Evolutionary conservation across 1,140 invertebrate species (phyloP), one percentile per base, ranked within the genome.

Genomic region (Leguminivora glycinivorella): DNA sequence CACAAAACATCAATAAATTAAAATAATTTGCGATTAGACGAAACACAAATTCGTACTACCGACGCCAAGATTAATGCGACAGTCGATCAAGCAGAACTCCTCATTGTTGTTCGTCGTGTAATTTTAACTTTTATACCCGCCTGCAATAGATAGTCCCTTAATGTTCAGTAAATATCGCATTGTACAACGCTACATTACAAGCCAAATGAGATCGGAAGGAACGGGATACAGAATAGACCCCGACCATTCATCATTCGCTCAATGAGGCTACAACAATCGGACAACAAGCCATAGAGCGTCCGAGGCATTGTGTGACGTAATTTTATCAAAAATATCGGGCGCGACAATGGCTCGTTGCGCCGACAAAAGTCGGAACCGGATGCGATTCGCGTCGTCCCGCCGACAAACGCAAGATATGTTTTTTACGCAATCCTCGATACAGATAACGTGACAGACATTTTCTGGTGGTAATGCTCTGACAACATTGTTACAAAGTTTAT

Each of bases 341-440:
- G 66, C 75, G 72, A 89, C 84, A 90, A 91, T 89, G 40, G 86
- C 67, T 78, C 63, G 63, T 73, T 71, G 56, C 72, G 77, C 83
- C 83, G 83, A 88, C 86, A 89, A 89, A 89, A 91, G 88, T 91
- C 88, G 89, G 87, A 88, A 89, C 81, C 89, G 89, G 89, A 91
- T 91, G 85, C 85, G 72, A 91, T 91, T 90, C 89, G 89, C 84
- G 81, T 79, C 88, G 88, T 82, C 72, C 79, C 76, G 80, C 78
- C 85, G 82, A 84, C 84, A 85, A 83, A 83, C 79, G 80, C 68
- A 76, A 75, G 72, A 71, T 74, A 71, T 34, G 83, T 88, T 90
- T 82, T 89, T 88, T 89, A 89, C 83, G 85, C 85, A 88, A 88
- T 75, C 31, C 68, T 38, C 76, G 69, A 67, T 69, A 78, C 77